Evolutionary conservation across 2,113 vertebrate species (phyloP), one percentile per base, ranked within the genome.

Genomic region (Murina feae): DNA sequence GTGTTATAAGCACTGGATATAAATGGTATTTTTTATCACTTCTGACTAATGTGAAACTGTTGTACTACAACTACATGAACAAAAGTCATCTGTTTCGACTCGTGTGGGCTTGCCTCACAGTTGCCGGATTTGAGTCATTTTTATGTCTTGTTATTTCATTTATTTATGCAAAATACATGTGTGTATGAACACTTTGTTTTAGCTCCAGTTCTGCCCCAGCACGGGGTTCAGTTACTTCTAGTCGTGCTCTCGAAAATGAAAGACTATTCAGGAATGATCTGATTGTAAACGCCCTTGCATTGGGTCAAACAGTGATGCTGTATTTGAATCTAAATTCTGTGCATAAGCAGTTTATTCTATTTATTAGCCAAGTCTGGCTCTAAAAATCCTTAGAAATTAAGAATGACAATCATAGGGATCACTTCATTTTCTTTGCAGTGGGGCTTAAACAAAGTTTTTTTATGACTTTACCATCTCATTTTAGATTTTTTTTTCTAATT

Each of bases 1-100:
- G 99, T 99, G 99, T 99, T 99, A 98, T 99, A 99, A 99, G 99
- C 99, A 99, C 99, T 99, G 99, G 99, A 99, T 99, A 99, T 99
- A 99, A 99, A 99, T 99, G 99, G 99, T 99, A 99, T 99, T 99
- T 99, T 99, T 99, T 99, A 99, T 99, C 99, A 99, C 99, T 99
- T 99, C 99, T 99, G 99, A 99, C 99, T 99, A 99, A 99, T 99
- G 99, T 99, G 99, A 99, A 99, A 98, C 99, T 99, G 99, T 99
- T 99, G 98, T 99, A 99, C 97, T 97, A 99, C 99, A 98, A 98
- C 98, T 98, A 98, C 98, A 99, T 98, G 98, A 99, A 99, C 99
- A 99, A 99, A 99, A 99, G 98, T 98, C 98, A 98, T 99, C 99
- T 98, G 99, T 99, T 98, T 98, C 97, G 99, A 99, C 99, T 99